phyloP scores from a whole-genome alignment of 92 coral and sea anemone species.

The Epizoanthus illoricatus region DNA sequence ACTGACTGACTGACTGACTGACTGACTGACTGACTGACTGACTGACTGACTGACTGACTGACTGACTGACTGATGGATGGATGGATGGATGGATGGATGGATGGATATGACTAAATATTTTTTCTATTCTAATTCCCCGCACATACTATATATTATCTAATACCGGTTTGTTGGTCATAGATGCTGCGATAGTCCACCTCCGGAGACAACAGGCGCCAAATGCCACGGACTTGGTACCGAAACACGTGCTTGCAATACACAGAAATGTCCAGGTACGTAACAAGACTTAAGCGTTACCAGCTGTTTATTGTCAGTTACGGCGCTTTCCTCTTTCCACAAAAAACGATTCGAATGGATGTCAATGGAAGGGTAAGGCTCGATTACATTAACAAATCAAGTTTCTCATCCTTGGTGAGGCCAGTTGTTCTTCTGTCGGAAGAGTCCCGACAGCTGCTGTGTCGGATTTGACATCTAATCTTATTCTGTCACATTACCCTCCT shows the following conservation, averaged over 20 bases:
- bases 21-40: not conserved
- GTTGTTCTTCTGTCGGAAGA: too few species aligned
- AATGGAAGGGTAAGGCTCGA: too few species aligned
- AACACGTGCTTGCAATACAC: constrained; percentile 39
- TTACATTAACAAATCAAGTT: too few species aligned
- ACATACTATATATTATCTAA: not conserved
- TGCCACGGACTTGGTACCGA: constrained; percentile 22
- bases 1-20: not conserved
- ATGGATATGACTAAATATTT: not conserved
- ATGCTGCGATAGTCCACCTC: constrained; percentile 32
- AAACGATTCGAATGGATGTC: too few species aligned
- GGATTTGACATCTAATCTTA: too few species aligned
- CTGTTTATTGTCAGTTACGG: not conserved
- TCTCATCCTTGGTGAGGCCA: too few species aligned
- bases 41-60: not conserved
- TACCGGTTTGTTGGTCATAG: not conserved
- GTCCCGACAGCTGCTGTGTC: too few species aligned
- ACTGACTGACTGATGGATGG: not conserved
- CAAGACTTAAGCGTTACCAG: not conserved
- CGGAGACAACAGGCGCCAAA: constrained; percentile 15
- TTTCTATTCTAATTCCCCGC: not conserved
- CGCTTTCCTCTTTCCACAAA: too few species aligned
- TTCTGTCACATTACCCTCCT: too few species aligned
- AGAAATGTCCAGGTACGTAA: constrained; percentile 34
- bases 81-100: not conserved